A percentile compares a stretch with the other conserved stretches of the same genome.
Conservation (phyloP, 1,140 invertebrate genomes). For the Campoletis sonorensis region DNA sequence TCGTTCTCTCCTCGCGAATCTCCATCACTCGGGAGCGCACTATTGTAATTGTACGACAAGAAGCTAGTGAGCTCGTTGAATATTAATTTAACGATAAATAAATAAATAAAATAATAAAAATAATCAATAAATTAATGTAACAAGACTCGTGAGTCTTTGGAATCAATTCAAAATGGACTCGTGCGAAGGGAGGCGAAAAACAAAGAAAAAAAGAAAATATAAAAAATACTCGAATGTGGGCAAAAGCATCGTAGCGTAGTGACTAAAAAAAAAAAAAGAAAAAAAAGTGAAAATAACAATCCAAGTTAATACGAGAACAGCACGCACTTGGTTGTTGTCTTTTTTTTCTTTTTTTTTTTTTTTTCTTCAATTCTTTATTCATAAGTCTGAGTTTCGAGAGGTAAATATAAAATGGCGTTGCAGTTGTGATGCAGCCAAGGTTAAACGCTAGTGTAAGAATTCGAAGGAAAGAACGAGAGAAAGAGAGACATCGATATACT, state of each 20-base stretch:
- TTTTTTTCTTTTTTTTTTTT: no score
- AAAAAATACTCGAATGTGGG: no score
- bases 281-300: not conserved
- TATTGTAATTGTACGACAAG: not conserved
- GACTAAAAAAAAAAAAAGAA: not conserved
- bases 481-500: no score
- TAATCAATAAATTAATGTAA: not conserved
- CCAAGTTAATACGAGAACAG: not conserved
- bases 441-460: not conserved
- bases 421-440: slow-evolving; percentile 12
- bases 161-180: not conserved
- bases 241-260: not conserved
- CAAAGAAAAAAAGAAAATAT: no score
- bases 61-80: not conserved
- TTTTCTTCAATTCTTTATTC: not conserved
- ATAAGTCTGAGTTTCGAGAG: slow-evolving; percentile 1
- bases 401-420: not conserved
- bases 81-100: not conserved
- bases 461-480: slow-evolving; percentile 42
- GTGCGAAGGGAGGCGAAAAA: no score
- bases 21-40: not conserved
- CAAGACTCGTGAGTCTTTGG: not conserved
- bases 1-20: slow-evolving; percentile 16
- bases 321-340: no score
- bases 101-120: not conserved